Evolutionary conservation across 2,797 vertebrate species (phyloP).

Genomic region (Sebastiscus albofasciatus): DNA sequence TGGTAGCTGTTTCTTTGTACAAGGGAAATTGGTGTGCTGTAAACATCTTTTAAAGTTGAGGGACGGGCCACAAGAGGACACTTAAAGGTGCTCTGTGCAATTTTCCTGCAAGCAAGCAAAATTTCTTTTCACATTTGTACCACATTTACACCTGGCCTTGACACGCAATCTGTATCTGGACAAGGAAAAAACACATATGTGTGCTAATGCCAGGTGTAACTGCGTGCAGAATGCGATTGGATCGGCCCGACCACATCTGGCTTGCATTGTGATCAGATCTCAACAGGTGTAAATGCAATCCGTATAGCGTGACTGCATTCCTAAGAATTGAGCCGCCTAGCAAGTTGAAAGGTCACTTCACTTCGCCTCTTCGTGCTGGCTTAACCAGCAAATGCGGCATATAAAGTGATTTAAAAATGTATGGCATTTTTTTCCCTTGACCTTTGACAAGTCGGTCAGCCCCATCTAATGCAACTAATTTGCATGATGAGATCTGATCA

Average conservation of each 20-base stretch:
- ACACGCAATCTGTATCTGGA: neutral
- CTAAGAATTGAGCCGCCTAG: neutral
- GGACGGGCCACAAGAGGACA: neutral
- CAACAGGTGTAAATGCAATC: neutral
- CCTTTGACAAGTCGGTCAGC: neutral
- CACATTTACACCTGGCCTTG: neutral
- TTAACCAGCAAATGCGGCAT: neutral
- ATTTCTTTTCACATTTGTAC: neutral
- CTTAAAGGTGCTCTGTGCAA: neutral
- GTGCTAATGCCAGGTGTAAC: neutral
- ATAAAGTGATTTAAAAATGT: neutral
- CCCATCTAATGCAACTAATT: neutral
- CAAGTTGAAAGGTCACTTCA: neutral
- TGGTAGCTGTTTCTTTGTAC: neutral
- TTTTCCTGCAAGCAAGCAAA: neutral
- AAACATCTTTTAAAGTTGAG: neutral
- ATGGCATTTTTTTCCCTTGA: neutral
- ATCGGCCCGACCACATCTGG: neutral
- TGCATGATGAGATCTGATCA: neutral
- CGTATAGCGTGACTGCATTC: neutral
- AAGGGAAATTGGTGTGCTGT: neutral
- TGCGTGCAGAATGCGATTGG: neutral
- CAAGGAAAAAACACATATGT: neutral
- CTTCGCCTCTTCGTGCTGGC: neutral
- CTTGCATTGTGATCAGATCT: neutral